Conservation (phyloP, 2,113 vertebrate genomes). For the Tupaia tana region DNA sequence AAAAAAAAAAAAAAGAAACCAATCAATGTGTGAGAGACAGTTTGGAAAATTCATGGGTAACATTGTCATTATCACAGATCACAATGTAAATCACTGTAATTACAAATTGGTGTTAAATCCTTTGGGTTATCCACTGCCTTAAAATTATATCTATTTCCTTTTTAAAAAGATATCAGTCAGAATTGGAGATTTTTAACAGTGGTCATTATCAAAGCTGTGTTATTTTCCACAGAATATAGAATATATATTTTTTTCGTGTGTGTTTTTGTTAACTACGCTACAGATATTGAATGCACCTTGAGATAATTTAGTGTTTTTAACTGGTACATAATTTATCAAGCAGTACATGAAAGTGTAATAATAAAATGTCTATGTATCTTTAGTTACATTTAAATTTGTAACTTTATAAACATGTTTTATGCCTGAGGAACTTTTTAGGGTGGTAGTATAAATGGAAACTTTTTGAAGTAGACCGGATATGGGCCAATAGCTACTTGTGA, state of each 20-base stretch:
- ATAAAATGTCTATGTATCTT: slow-evolving; percentile 91
- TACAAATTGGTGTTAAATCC: slow-evolving; percentile 85
- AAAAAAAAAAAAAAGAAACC: neutral
- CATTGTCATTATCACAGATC: slow-evolving; percentile 78
- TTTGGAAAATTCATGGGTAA: slow-evolving; percentile 71
- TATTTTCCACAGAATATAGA: slow-evolving; percentile 88
- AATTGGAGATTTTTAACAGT: slow-evolving; percentile 87
- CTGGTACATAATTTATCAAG: slow-evolving; percentile 92
- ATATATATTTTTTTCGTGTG: slow-evolving; percentile 90
- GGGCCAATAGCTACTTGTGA: slow-evolving; percentile 72
- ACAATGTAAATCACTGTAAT: slow-evolving; percentile 85
- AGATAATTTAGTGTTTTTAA: slow-evolving; percentile 92
- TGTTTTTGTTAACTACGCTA: slow-evolving; percentile 91
- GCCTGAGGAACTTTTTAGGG: slow-evolving; percentile 88
- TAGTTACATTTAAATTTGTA: slow-evolving; percentile 91
- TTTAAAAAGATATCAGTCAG: slow-evolving; percentile 84
- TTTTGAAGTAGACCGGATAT: slow-evolving; percentile 76
- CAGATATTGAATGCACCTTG: slow-evolving; percentile 91
- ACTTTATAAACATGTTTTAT: slow-evolving; percentile 91
- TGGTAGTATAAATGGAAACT: slow-evolving; percentile 83
- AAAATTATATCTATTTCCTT: slow-evolving; percentile 87
- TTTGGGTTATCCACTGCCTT: slow-evolving; percentile 89
- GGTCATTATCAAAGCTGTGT: slow-evolving; percentile 88
- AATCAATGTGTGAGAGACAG: slow-evolving; percentile 71
- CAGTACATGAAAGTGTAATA: slow-evolving; percentile 90